A percentile compares a stretch with the other conserved stretches of the same genome.
phyloP scores from a whole-genome alignment of 1,140 invertebrate species.

The Anadara kagoshimensis region DNA sequence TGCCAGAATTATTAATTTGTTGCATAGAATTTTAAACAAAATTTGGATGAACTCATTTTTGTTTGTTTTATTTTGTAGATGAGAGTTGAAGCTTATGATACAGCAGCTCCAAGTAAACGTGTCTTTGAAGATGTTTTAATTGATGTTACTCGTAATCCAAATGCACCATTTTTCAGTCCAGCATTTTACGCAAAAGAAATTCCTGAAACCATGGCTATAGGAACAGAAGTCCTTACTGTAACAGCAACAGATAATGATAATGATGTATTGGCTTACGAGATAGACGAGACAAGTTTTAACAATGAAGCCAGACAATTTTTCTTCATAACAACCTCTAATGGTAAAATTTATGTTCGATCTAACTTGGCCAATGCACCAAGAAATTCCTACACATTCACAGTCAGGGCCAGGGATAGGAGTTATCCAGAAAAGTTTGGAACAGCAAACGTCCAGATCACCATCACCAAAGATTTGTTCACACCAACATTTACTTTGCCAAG shows the following conservation, averaged over 20 bases:
- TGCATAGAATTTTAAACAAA: too few species aligned
- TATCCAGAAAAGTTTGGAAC: conserved; percentile 34
- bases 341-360: too few species aligned
- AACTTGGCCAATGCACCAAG: too few species aligned
- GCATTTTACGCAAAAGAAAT: conserved; percentile 2
- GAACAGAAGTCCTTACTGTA: conserved; percentile 12
- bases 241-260: conserved; percentile 33
- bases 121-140: conserved; percentile 23
- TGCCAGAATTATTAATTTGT: too few species aligned
- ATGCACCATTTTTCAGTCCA: conserved; percentile 11
- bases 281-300: too few species aligned
- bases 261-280: too few species aligned
- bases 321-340: too few species aligned
- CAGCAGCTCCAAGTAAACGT: conserved; percentile 17
- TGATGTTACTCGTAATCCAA: conserved; percentile 31
- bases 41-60: too few species aligned
- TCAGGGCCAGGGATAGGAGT: conserved; percentile 31
- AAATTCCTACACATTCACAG: neutral
- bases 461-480: conserved; percentile 15
- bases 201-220: conserved; percentile 22
- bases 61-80: conserved; percentile 22
- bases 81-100: conserved; percentile 38
- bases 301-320: too few species aligned
- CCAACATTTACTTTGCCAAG: conserved; percentile 14
- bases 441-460: conserved; percentile 6